Base-by-base conservation (phyloP, 2,797 vertebrate genomes). In the Phrynocephalus guinanensis region DNA sequence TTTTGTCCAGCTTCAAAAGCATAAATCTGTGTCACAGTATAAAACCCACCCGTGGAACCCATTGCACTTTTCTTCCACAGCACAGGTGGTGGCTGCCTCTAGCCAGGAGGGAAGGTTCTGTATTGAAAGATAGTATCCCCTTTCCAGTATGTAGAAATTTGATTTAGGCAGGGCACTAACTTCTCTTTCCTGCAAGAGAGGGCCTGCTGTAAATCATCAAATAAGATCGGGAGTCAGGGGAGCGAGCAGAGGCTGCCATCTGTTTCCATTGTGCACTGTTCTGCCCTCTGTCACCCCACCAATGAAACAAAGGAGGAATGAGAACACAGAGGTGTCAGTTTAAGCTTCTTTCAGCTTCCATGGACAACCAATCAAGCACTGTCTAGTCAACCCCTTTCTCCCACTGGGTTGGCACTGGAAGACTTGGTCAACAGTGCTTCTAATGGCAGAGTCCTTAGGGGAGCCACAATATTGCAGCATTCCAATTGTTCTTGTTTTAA, bases 1-100 rank as follows among this genome's bases (percentile, higher is more conserved):
- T 15, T 18, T 0, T 85, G 11, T 67, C 13, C 6, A 16, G 48
- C 4, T n/a, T 44, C 48, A 73, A 50, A 78, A n/a, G 48, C 90
- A 90, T 82, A 38, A 63, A 1, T 26, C 15, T 81, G 24, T 56
- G 88, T 73, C 73, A 85, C 77, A 67, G 84, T 90, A 66, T 89
- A 88, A 5, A 77, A 81, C 91, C 2, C 73, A 91, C 33, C 1
- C 9, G 3, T 33, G 20, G 8, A 33, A 24, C 13, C 50, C 63
- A 22, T 38, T 63, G 20, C 13, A 13, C 8, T 20, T 56, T 73
- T 6, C 38, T 24, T 30, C 70, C 60, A 72, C 3, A 30, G 16
- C 56, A 10, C 11, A 38, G 13, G 2, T 33, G 71, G 15, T 60
- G 30, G 28, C 26, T 68, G 28, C 26, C 52, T 15, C 52, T 6